These are phyloP conservation scores for Micrasema longulum DNA, from an alignment of 1,140 invertebrate species.

Conservation along the genomic window DNA sequence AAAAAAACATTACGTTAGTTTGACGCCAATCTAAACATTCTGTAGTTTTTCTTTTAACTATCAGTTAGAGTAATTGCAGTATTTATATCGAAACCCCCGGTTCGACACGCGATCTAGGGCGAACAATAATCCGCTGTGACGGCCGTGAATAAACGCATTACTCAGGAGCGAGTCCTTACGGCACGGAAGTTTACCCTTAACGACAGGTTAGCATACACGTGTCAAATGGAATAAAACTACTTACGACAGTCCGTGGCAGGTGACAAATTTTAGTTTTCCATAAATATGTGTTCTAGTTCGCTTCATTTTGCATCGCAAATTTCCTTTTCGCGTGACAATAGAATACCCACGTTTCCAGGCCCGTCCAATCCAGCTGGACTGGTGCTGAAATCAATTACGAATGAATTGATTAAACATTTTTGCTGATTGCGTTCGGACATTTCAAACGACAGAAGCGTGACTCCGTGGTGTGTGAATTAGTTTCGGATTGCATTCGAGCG, in stretches of 20 bases:
- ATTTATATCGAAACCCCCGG: not conserved
- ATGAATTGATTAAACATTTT: slow-evolving; percentile 50
- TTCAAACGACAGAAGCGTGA: slow-evolving; percentile 17
- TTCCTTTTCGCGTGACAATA: slow-evolving; percentile 38
- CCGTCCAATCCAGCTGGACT: slow-evolving; percentile 20
- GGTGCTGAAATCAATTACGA: slow-evolving; percentile 48
- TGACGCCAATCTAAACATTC: no score
- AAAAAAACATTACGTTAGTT: no score
- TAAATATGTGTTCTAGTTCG: no score
- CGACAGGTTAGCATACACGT: not conserved
- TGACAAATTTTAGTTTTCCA: slow-evolving; percentile 44
- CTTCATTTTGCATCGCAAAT: no score
- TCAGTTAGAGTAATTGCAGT: slow-evolving; percentile 13
- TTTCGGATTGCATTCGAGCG: slow-evolving; percentile 21
- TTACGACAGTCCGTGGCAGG: not conserved
- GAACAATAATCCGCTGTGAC: not conserved
- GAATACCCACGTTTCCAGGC: no score
- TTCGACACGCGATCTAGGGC: not conserved
- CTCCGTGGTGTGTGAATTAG: not conserved
- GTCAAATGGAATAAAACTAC: slow-evolving; percentile 7
- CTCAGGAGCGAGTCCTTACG: slow-evolving; percentile 6
- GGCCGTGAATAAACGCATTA: slow-evolving; percentile 18
- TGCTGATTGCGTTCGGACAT: slow-evolving; percentile 35
- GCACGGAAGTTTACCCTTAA: slow-evolving; percentile 5
- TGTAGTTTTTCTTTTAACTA: no score